Evolutionary conservation across 2,888 invertebrate species (phyloP).

Genomic region (Papilio protenor): DNA sequence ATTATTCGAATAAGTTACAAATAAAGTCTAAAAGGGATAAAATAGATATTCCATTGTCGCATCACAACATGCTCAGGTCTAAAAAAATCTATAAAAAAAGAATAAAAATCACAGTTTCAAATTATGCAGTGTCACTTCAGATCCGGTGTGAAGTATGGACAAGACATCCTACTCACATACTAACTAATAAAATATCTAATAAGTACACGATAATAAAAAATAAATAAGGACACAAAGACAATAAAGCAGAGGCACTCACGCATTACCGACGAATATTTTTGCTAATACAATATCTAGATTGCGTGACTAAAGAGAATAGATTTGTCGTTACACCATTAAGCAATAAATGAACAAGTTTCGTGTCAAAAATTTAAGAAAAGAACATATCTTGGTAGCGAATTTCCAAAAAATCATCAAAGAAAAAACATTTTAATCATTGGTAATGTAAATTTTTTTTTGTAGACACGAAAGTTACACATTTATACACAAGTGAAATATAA

Average conservation of each 20-base stretch:
- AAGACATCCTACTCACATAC: slow-evolving; percentile 69
- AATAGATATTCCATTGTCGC: slow-evolving; percentile 60
- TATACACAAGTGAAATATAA: slow-evolving; percentile 24
- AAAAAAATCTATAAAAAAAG: slow-evolving; percentile 74
- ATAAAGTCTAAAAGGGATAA: slow-evolving; percentile 53
- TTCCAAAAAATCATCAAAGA: background rate
- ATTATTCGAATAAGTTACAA: slow-evolving; percentile 60
- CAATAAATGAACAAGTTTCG: slow-evolving; percentile 48
- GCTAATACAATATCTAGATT: slow-evolving; percentile 51
- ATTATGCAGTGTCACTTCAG: slow-evolving; percentile 83
- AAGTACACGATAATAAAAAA: slow-evolving; percentile 76
- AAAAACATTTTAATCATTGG: background rate
- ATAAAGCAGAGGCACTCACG: slow-evolving; percentile 77
- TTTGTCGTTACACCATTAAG: slow-evolving; percentile 14
- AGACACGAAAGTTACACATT: slow-evolving; percentile 36
- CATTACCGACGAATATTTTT: slow-evolving; percentile 70
- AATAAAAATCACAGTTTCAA: slow-evolving; percentile 84
- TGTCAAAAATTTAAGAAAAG: background rate
- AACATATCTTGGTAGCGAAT: too few relatives aligned
- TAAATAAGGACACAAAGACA: slow-evolving; percentile 80
- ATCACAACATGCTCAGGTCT: slow-evolving; percentile 82
- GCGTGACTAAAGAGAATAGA: slow-evolving; percentile 19
- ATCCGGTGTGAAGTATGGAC: slow-evolving; percentile 76
- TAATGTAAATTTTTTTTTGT: background rate
- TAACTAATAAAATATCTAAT: slow-evolving; percentile 76